Base-by-base conservation (phyloP, 1,140 invertebrate genomes). In the Chrysomallon squamiferum region DNA sequence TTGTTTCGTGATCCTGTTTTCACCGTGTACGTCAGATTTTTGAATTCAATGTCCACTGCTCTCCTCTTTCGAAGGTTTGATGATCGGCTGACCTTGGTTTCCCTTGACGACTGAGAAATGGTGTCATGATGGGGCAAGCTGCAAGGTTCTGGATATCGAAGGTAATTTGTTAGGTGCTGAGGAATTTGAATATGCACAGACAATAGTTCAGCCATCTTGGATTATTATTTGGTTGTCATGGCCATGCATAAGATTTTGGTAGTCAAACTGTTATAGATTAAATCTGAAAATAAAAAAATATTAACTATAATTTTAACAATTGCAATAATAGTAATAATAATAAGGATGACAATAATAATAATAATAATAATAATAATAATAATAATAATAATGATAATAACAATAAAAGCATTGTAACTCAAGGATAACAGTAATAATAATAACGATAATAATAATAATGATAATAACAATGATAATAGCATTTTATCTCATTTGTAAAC, bases 41-140 rank as follows among this genome's bases (percentile, higher is more conserved):
- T 89, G 85, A 95, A 96, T 85, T 93, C 91, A 66, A 96, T 93
- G 82, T 95, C 92, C 35, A 95, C 92, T 50, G 93, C 92, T 32
- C 92, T 92, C 50, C 93, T 88, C 76, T 92, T 91, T 2, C 92
- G 91, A 56, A 95, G 87, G 63, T 71, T 69, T 11, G 70, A 71
- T 62, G 66, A 77, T 56, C 56, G 74, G 63, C 49, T 71, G 49
- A 62, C 56, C 43, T 73, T 62, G 30, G 47, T 62, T 11, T 47
- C 47, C 47, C 61, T 41, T 29, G 65, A 30, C 58, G 35, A 11
- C 33, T 11, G 15, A 52, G n/a, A 29, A 35, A 49, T 6, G 50
- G 29, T 22, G 32, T 45, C 11, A 33, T 59, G 25, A 38, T 52
- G 13, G 47, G 60, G 41, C 27, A 4, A 13, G 63, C 30, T 2